A percentile compares a stretch with the other conserved stretches of the same genome.
Conservation (phyloP, 2,797 vertebrate genomes). For the Spea hammondii region DNA sequence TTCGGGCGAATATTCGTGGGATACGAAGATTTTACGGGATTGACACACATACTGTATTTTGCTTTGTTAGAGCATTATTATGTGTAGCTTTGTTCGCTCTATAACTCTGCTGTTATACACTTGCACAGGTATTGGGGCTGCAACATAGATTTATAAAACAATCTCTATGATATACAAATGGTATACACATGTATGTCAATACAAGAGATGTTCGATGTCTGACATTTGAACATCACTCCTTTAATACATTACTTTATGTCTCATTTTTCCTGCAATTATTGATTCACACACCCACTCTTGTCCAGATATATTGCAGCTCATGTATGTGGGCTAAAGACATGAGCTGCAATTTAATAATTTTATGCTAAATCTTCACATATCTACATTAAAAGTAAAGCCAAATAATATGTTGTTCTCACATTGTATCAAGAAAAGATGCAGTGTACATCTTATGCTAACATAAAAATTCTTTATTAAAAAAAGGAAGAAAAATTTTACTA, state of each 20-base stretch:
- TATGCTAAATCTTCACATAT: slow-evolving; percentile 9
- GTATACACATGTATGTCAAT: slow-evolving; percentile 14
- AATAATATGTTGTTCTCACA: slow-evolving; percentile 7
- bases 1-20: no score
- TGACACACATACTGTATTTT: no score
- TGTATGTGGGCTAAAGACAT: slow-evolving; percentile 25
- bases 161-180: slow-evolving; percentile 13
- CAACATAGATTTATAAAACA: neutral
- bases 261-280: slow-evolving; percentile 34
- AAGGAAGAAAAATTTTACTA: no score
- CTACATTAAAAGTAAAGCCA: slow-evolving; percentile 9
- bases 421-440: neutral
- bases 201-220: slow-evolving; percentile 4
- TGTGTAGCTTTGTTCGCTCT: no score
- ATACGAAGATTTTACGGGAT: no score
- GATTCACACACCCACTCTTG: slow-evolving; percentile 39
- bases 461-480: neutral
- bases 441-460: neutral
- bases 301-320: slow-evolving; percentile 35
- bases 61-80: no score
- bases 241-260: slow-evolving; percentile 16
- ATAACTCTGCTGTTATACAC: no score
- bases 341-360: slow-evolving; percentile 20
- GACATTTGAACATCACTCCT: slow-evolving; percentile 16
- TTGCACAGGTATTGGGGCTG: no score